A percentile compares a stretch with the other conserved stretches of the same genome.
Conservation (phyloP, 2,797 vertebrate species). For the Onychomys torridus region DNA sequence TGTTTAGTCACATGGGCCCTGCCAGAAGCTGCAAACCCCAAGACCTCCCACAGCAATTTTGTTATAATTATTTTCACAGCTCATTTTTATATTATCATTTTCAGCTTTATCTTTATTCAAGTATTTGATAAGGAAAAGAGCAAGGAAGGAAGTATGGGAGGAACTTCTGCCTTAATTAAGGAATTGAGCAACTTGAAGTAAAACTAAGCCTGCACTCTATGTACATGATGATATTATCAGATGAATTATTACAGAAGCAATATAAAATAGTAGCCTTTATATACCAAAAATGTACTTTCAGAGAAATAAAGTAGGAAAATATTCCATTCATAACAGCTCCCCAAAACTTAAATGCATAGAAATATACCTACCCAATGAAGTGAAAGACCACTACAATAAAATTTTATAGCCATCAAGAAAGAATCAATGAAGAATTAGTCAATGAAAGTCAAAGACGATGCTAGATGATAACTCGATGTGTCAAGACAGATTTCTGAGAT, state of each 20-base stretch:
- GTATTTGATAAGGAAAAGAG: not conserved
- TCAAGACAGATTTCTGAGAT: conserved; percentile 32
- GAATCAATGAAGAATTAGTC: not conserved
- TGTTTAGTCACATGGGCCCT: not conserved
- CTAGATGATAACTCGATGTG: not conserved
- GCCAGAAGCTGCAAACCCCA: not conserved
- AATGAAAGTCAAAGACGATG: not conserved
- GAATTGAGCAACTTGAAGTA: not conserved
- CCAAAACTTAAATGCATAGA: not conserved
- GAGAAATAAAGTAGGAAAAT: not conserved
- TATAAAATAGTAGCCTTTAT: not conserved
- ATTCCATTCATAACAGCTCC: not conserved
- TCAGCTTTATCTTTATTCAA: not conserved
- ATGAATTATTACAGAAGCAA: not conserved
- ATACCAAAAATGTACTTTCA: not conserved
- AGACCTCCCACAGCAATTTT: not conserved
- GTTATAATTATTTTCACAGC: conserved; percentile 9
- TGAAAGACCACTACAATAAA: not conserved
- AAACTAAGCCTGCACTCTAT: not conserved
- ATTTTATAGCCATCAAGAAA: not conserved
- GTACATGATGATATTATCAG: not conserved
- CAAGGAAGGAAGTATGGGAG: not conserved
- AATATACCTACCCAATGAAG: not conserved
- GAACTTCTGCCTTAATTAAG: conserved; percentile 37
- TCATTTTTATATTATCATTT: not conserved